Evolutionary conservation across 2,797 vertebrate species (phyloP).

Genomic region (Labroides dimidiatus): DNA sequence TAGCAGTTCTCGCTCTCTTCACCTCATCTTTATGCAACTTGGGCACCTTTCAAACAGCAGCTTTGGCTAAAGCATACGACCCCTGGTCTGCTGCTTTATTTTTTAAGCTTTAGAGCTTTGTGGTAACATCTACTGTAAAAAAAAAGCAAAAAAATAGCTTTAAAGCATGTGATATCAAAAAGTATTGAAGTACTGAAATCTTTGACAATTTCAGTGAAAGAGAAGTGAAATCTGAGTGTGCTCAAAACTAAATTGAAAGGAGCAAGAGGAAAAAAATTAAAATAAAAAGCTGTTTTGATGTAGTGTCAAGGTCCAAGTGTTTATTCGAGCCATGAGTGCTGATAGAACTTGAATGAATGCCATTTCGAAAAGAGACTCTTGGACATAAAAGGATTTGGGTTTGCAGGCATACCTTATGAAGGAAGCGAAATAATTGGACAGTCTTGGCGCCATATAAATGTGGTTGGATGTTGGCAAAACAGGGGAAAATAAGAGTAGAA

Average conservation of each 20-base stretch:
- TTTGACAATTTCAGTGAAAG: not conserved
- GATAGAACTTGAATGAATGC: constrained; percentile 54
- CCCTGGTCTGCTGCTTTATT: too few relatives aligned
- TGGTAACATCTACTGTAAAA: too few relatives aligned
- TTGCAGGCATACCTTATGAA: constrained; percentile 22
- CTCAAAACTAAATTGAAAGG: constrained; percentile 25
- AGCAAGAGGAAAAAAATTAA: constrained; percentile 14
- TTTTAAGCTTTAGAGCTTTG: too few relatives aligned
- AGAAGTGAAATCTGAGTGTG: constrained; percentile 27
- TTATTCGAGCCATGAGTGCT: constrained; percentile 42
- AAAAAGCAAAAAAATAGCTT: too few relatives aligned
- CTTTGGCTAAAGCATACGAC: too few relatives aligned
- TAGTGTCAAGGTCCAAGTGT: constrained; percentile 16
- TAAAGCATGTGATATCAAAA: too few relatives aligned
- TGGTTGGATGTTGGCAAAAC: constrained; percentile 1
- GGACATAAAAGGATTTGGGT: constrained; percentile 28
- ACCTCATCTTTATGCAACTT: too few relatives aligned
- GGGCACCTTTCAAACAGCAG: too few relatives aligned
- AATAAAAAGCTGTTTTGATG: constrained; percentile 35
- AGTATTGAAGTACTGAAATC: too few relatives aligned
- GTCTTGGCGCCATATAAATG: constrained; percentile 23
- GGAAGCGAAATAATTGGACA: constrained; percentile 11
- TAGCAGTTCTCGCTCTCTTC: too few relatives aligned
- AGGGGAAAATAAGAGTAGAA: constrained; percentile 2
- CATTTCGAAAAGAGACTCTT: constrained; percentile 16